Evolutionary conservation across 2,113 vertebrate species (phyloP).

Genomic region (Anser brachyrhynchus): DNA sequence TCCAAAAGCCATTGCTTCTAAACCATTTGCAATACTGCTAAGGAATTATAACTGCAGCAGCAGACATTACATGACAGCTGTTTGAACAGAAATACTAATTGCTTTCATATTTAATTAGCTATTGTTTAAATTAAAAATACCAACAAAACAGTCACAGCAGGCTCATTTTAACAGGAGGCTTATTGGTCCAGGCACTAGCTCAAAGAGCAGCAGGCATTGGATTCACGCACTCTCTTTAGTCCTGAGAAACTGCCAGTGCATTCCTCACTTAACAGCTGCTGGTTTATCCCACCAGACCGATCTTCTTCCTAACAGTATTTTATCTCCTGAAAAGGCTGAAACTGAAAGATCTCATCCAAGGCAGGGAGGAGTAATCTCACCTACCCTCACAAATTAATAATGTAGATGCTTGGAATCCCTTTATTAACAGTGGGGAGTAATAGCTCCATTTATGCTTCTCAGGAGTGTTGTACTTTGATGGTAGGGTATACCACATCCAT

Average conservation of each 20-base stretch:
- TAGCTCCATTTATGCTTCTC: background rate
- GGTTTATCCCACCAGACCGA: conserved; percentile 9
- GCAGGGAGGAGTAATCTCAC: background rate
- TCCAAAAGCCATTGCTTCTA: conserved; percentile 34
- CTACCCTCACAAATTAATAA: background rate
- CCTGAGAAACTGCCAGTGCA: conserved; percentile 29
- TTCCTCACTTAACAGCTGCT: conserved; percentile 24
- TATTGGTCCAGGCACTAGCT: conserved; percentile 48
- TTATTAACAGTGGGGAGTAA: background rate
- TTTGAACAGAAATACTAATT: conserved; percentile 72
- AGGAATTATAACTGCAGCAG: conserved; percentile 47
- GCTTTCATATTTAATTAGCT: conserved; percentile 75
- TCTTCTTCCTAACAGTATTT: background rate
- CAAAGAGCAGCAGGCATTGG: conserved; percentile 40
- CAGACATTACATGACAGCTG: conserved; percentile 70
- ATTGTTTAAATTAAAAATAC: conserved; percentile 74
- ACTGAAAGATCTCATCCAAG: background rate
- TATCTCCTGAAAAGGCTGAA: background rate
- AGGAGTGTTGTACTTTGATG: background rate
- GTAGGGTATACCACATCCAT: background rate
- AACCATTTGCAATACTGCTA: conserved; percentile 39
- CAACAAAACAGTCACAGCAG: conserved; percentile 68
- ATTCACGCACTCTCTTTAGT: background rate
- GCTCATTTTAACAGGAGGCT: conserved; percentile 59
- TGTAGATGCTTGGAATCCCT: background rate